phyloP scores from a whole-genome alignment of 2,888 invertebrate genomes.

The Hydriomena furcata region DNA sequence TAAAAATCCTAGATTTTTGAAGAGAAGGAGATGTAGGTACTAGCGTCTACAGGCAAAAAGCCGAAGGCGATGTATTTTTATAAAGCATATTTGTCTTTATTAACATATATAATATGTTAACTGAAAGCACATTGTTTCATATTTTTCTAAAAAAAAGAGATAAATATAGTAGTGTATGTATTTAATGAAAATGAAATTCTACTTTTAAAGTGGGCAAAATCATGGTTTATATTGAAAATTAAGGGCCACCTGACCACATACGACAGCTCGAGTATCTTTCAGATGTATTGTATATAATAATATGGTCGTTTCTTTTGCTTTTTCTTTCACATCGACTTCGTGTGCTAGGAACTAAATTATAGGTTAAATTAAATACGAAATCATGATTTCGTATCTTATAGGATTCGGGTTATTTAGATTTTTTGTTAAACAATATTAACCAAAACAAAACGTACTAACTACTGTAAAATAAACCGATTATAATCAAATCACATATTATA shows the following conservation, averaged over 20 bases:
- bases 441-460: too few relatives aligned
- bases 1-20: constrained; percentile 83
- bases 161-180: constrained; percentile 65
- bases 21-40: constrained; percentile 69
- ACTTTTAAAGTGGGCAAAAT: constrained; percentile 69
- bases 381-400: constrained; percentile 10
- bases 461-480: not conserved
- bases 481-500: too few relatives aligned
- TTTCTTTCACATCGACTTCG: too few relatives aligned
- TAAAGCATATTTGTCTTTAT: constrained; percentile 82
- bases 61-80: constrained; percentile 80
- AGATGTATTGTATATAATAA: too few relatives aligned
- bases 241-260: constrained; percentile 41
- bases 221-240: constrained; percentile 57
- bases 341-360: too few relatives aligned
- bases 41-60: constrained; percentile 72
- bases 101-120: constrained; percentile 83
- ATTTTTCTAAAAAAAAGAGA: constrained; percentile 79
- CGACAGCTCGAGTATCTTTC: not conserved
- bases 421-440: constrained; percentile 12
- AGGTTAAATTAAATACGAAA: too few relatives aligned
- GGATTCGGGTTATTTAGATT: constrained; percentile 40
- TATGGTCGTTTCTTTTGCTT: not conserved
- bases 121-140: constrained; percentile 81
- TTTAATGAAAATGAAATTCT: constrained; percentile 67